Evolutionary conservation across 1,140 invertebrate genomes (phyloP).

Genomic region (Drosophila sproati): DNA sequence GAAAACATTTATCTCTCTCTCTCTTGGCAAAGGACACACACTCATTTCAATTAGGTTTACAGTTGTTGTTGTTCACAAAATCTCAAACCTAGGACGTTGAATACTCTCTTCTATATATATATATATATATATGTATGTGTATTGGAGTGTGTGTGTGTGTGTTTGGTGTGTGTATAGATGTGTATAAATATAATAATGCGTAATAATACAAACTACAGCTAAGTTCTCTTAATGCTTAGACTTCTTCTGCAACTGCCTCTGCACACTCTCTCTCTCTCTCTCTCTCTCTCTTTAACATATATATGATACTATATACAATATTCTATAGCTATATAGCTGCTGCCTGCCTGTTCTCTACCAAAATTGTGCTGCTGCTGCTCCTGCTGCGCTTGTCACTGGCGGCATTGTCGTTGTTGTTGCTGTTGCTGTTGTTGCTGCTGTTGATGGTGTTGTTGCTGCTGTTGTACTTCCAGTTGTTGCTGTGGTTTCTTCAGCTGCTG

Average conservation of each 20-base stretch:
- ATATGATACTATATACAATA: constrained; percentile 57
- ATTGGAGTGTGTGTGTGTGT: constrained; percentile 29
- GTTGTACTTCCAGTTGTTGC: constrained; percentile 17
- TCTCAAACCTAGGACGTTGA: constrained; percentile 55
- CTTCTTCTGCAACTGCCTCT: constrained; percentile 14
- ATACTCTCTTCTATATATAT: constrained; percentile 48
- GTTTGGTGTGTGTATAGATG: constrained; percentile 23
- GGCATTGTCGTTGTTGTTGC: constrained; percentile 6
- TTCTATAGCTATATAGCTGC: constrained; percentile 20
- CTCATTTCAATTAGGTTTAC: constrained; percentile 7
- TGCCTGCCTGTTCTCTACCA: constrained; percentile 56
- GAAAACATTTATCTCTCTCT: constrained; percentile 5
- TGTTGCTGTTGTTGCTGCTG: constrained; percentile 2
- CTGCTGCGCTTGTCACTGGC: constrained; percentile 1
- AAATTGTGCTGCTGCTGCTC: constrained; percentile 68
- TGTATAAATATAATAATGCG: constrained; percentile 40
- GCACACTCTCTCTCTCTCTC: too few relatives aligned
- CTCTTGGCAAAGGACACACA: constrained; percentile 34
- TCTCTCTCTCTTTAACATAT: neutral
- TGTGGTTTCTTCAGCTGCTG: constrained; percentile 21
- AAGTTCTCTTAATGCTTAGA: constrained; percentile 2
- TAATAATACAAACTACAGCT: constrained; percentile 56
- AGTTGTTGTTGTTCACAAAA: constrained; percentile 6
- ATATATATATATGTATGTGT: constrained; percentile 27
- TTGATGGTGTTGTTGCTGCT: constrained; percentile 29